Conservation (phyloP, 2,888 invertebrate species). For the Fragum whitleyi region DNA sequence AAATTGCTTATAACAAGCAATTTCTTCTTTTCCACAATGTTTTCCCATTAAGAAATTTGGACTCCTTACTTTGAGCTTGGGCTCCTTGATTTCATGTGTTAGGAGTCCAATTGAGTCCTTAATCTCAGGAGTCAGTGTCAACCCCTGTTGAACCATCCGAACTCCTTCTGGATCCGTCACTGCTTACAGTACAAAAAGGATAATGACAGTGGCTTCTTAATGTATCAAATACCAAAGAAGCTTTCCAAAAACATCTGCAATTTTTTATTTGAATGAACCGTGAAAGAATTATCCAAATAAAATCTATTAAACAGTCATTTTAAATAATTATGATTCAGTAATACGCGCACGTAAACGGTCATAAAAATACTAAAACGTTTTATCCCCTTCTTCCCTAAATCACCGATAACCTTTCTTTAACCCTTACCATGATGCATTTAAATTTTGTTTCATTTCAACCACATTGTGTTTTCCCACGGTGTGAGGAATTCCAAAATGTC, state of each 20-base stretch:
- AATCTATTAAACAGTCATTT: conserved; percentile 7
- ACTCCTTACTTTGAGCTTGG: no score
- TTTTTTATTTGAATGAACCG: background rate
- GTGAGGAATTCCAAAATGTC: no score
- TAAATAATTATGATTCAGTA: conserved; percentile 16
- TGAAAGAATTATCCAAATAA: conserved; percentile 1
- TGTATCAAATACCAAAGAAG: background rate
- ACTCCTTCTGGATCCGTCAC: no score
- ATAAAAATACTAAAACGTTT: conserved; percentile 7
- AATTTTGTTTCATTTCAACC: no score
- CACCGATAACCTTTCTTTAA: background rate
- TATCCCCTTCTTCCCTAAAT: conserved; percentile 1
- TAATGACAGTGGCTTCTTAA: no score
- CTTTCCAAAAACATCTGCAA: background rate
- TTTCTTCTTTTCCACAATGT: conserved; percentile 13
- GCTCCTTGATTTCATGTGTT: no score
- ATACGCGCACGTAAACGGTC: background rate
- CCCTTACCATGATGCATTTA: background rate
- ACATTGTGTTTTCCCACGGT: no score
- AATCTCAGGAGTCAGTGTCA: no score
- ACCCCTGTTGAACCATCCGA: no score
- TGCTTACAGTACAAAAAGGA: no score
- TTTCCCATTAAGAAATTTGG: no score
- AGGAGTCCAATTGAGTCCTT: no score
- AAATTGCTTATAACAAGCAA: conserved; percentile 8